A percentile compares a stretch with the other conserved stretches of the same genome.
Evolutionary conservation across 2,888 invertebrate genomes (phyloP).

Genomic region (Cryptus viduatorius): DNA sequence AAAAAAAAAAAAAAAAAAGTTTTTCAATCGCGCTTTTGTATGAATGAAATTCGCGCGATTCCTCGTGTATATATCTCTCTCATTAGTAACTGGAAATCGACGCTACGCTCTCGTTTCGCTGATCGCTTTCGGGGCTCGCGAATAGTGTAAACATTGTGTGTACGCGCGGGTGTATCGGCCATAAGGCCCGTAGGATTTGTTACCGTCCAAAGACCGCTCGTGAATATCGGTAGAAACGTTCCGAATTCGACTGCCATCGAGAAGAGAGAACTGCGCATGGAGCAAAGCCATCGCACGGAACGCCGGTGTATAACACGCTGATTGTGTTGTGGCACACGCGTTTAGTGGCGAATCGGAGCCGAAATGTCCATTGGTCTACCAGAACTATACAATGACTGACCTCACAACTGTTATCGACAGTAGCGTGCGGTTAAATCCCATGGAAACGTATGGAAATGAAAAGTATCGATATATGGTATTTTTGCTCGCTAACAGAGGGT

Average conservation of each 20-base stretch:
- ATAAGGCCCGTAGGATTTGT: slow-evolving; percentile 1
- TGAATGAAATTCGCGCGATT: slow-evolving; percentile 4
- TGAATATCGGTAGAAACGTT: background rate
- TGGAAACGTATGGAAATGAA: background rate
- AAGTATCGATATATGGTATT: background rate
- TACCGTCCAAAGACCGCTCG: background rate
- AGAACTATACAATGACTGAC: background rate
- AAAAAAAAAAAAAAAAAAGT: background rate
- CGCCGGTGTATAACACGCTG: background rate
- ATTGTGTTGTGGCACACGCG: background rate
- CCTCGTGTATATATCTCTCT: background rate
- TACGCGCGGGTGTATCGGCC: background rate
- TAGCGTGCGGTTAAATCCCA: background rate
- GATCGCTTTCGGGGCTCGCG: too few relatives aligned
- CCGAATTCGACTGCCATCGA: background rate
- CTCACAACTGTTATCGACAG: slow-evolving; percentile 13
- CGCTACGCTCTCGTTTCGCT: too few relatives aligned
- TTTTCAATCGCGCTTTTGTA: background rate
- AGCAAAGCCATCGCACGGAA: background rate
- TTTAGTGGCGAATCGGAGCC: background rate
- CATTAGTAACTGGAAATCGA: background rate
- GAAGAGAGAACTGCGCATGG: background rate
- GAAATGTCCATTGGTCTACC: slow-evolving; percentile 1
- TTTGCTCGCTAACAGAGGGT: background rate
- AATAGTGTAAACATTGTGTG: too few relatives aligned